Percentiles rank a stretch among this genome's conserved stretches.
Evolutionary conservation across 1,140 invertebrate genomes (phyloP).

Genomic region (Cydia amplana): DNA sequence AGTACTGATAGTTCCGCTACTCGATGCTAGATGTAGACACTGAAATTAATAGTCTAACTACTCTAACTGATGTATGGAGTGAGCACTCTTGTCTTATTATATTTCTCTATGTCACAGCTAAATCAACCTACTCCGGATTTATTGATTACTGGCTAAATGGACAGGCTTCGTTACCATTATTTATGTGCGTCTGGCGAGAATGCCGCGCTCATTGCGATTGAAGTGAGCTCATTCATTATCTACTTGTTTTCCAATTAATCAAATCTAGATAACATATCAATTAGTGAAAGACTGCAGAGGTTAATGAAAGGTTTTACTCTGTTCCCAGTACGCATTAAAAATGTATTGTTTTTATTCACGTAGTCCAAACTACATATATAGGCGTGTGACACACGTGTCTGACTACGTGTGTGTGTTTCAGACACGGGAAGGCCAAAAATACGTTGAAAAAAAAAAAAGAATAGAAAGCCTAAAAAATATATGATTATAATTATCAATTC

Average conservation of each 20-base stretch:
- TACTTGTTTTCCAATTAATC: neutral
- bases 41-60: too few relatives aligned
- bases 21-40: too few relatives aligned
- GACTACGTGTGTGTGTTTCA: too few relatives aligned
- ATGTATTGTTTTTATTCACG: neutral
- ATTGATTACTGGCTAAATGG: conserved; percentile 1
- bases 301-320: neutral
- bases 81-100: too few relatives aligned
- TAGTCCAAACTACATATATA: neutral
- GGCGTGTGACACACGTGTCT: too few relatives aligned
- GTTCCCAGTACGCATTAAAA: neutral
- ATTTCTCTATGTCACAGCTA: too few relatives aligned
- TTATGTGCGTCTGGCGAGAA: conserved; percentile 7
- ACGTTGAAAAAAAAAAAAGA: too few relatives aligned
- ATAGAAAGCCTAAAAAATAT: too few relatives aligned
- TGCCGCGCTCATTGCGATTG: neutral
- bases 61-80: too few relatives aligned
- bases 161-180: conserved; percentile 21
- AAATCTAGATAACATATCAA: neutral
- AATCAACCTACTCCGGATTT: conserved; percentile 1
- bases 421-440: too few relatives aligned
- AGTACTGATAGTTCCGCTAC: too few relatives aligned
- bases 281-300: conserved; percentile 4
- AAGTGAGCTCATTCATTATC: conserved; percentile 12
- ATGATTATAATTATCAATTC: too few relatives aligned